Evolutionary conservation across 2,797 vertebrate species (phyloP).

Genomic region (Syngnathus rostellatus): DNA sequence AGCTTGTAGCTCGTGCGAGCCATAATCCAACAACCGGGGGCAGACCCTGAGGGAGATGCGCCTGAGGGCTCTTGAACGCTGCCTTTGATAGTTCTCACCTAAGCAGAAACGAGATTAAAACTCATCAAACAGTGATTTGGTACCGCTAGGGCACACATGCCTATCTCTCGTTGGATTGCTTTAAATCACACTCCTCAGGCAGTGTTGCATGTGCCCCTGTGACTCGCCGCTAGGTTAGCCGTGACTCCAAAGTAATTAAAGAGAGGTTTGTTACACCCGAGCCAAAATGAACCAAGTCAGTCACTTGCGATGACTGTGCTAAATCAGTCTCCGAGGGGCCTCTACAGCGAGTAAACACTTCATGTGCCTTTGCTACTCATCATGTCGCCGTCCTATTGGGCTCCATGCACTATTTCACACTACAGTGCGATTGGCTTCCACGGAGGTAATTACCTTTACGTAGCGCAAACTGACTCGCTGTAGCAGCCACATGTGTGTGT

Average conservation of each 20-base stretch:
- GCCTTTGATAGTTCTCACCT: conserved; percentile 62
- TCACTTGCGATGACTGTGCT: conserved; percentile 70
- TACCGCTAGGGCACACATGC: conserved; percentile 47
- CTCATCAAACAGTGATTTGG: conserved; percentile 60
- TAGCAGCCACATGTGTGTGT: conserved; percentile 62
- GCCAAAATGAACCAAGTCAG: conserved; percentile 68
- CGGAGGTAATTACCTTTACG: conserved; percentile 68
- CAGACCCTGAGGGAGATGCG: conserved; percentile 52
- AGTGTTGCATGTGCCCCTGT: conserved; percentile 55
- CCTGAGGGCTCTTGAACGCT: conserved; percentile 50
- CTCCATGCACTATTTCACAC: conserved; percentile 67
- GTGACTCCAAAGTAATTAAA: conserved; percentile 73
- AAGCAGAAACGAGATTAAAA: conserved; percentile 66
- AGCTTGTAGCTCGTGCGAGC: conserved; percentile 37
- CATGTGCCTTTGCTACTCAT: conserved; percentile 67
- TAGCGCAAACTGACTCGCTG: conserved; percentile 62
- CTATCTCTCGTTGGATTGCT: conserved; percentile 58
- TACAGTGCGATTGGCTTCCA: conserved; percentile 59
- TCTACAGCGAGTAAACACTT: conserved; percentile 67
- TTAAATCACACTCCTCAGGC: conserved; percentile 63
- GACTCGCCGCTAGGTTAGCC: conserved; percentile 65
- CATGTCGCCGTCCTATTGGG: conserved; percentile 65
- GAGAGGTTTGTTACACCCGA: conserved; percentile 71
- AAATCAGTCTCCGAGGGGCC: conserved; percentile 67
- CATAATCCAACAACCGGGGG: conserved; percentile 51